Percentiles rank a stretch among this genome's conserved stretches.
These are phyloP conservation scores for Zaprionus ghesquierei DNA, from an alignment of 1,140 invertebrate species.

Conservation along the genomic window DNA sequence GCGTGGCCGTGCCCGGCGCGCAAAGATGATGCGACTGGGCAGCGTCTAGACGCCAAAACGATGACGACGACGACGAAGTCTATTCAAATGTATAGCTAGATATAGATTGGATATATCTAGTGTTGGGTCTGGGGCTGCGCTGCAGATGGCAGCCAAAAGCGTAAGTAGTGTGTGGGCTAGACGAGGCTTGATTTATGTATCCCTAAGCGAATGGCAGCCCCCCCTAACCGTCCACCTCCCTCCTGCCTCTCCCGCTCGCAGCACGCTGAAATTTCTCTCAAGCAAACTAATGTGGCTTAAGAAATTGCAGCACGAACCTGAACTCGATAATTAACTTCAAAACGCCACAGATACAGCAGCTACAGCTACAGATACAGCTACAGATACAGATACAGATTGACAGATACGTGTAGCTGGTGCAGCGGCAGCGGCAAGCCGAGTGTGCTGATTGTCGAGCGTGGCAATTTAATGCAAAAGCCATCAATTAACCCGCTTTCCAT, in stretches of 20 bases:
- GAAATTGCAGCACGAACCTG: constrained; percentile 78
- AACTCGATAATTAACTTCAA: constrained; percentile 75
- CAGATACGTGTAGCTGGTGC: constrained; percentile 11
- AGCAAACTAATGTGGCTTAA: constrained; percentile 69
- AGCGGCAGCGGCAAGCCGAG: constrained; percentile 12
- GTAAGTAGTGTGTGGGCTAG: constrained; percentile 28
- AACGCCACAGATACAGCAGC: constrained; percentile 45
- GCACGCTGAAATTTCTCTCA: constrained; percentile 41
- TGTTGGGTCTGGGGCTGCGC: background rate
- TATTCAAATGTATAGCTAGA: background rate
- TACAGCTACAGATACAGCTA: constrained; percentile 21
- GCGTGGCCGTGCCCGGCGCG: constrained; percentile 31
- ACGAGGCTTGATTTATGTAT: constrained; percentile 56
- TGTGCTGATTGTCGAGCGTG: constrained; percentile 62
- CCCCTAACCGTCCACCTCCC: too few species aligned
- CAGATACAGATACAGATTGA: constrained; percentile 52
- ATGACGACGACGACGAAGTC: background rate
- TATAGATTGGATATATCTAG: background rate
- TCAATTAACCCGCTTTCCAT: constrained; percentile 77
- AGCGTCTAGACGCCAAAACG: constrained; percentile 45
- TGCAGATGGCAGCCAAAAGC: constrained; percentile 41
- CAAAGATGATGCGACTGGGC: constrained; percentile 21
- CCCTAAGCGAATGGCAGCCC: background rate
- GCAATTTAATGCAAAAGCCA: constrained; percentile 81
- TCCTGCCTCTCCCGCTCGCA: background rate